phyloP scores from a whole-genome alignment of 23 tunicate species.

The Trididemnum clinides region DNA sequence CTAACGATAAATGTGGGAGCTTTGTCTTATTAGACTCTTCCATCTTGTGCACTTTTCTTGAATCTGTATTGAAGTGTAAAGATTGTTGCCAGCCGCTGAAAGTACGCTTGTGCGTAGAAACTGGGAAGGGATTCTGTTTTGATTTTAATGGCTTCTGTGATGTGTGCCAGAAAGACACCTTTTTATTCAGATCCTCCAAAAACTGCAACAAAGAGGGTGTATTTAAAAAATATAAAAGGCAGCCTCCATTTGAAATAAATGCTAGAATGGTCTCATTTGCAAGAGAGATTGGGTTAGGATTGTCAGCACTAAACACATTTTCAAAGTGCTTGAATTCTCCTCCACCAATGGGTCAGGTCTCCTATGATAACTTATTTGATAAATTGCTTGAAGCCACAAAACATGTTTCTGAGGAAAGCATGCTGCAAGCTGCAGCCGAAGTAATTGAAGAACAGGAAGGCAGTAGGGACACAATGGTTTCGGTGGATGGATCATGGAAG shows the following conservation, averaged over 20 bases:
- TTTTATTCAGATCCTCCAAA: neutral
- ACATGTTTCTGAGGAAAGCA: neutral
- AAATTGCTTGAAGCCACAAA: neutral
- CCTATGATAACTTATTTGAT: neutral
- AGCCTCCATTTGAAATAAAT: constrained; percentile 7
- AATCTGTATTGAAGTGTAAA: too few relatives aligned
- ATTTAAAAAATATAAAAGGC: neutral
- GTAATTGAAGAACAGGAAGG: constrained; percentile 20
- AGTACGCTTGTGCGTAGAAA: neutral
- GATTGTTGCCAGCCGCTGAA: too few relatives aligned
- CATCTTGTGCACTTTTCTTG: too few relatives aligned
- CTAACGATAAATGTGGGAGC: too few relatives aligned
- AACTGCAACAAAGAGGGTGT: neutral
- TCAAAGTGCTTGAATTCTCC: neutral
- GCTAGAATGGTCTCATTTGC: neutral
- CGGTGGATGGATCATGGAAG: constrained; percentile 18
- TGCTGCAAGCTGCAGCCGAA: constrained; percentile 4
- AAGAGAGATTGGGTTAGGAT: neutral
- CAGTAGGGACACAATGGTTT: neutral
- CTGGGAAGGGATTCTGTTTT: neutral
- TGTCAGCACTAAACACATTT: neutral
- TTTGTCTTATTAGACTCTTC: too few relatives aligned
- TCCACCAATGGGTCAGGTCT: neutral
- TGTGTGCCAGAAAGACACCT: neutral
- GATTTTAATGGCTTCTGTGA: neutral